These are phyloP conservation scores for Melolontha melolontha DNA, from an alignment of 2,888 invertebrate species.

Conservation along the genomic window DNA sequence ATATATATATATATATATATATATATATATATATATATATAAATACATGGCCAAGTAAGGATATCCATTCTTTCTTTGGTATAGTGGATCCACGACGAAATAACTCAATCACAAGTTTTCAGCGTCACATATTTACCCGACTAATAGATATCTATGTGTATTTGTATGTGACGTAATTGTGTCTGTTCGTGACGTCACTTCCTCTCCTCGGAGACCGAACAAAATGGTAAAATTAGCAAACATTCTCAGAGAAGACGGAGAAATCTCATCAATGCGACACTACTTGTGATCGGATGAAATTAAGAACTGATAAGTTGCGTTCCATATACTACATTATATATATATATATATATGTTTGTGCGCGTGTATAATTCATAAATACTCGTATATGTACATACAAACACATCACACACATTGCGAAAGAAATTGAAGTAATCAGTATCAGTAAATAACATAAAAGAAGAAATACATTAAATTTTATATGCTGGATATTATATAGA, in stretches of 20 bases:
- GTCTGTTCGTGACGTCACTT: constrained; percentile 57
- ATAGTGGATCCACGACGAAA: constrained; percentile 47
- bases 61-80: constrained; percentile 2
- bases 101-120: constrained; percentile 64
- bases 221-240: constrained; percentile 51
- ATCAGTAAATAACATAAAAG: constrained; percentile 34
- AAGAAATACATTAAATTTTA: background rate
- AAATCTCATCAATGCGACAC: constrained; percentile 48
- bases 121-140: constrained; percentile 57
- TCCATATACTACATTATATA: constrained; percentile 28
- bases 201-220: constrained; percentile 49
- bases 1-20: background rate
- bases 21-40: constrained; percentile 45
- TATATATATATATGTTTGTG: constrained; percentile 8
- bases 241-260: constrained; percentile 46
- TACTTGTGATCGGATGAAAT: constrained; percentile 40
- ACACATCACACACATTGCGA: background rate
- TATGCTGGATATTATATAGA: no score
- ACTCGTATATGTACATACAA: background rate
- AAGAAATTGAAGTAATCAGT: constrained; percentile 36
- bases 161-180: constrained; percentile 57
- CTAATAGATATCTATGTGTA: constrained; percentile 65
- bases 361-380: no score
- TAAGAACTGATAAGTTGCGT: constrained; percentile 43
- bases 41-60: constrained; percentile 48